Evolutionary conservation across 1,140 invertebrate species (phyloP).

Genomic region (Drosophila mauritiana): DNA sequence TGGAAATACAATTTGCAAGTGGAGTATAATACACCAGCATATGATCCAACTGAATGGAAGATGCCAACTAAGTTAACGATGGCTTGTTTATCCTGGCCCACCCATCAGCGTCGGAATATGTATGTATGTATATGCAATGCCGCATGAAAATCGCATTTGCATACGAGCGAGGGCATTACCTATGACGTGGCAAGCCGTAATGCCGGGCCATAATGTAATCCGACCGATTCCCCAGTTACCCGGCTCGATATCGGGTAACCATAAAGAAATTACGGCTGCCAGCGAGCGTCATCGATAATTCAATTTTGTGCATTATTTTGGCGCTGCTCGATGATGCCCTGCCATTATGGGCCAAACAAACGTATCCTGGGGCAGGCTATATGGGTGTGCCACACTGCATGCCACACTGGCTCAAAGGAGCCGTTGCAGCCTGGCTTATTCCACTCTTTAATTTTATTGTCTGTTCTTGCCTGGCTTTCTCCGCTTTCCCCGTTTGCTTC

Average conservation of each 20-base stretch:
- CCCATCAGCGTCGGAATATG: conserved; percentile 15
- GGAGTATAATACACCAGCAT: background rate
- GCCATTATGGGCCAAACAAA: conserved; percentile 79
- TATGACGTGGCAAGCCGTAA: conserved; percentile 18
- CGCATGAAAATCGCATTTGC: conserved; percentile 73
- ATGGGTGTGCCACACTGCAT: conserved; percentile 1
- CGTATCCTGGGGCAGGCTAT: conserved; percentile 61
- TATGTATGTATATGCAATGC: conserved; percentile 20
- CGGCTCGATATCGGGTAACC: conserved; percentile 55
- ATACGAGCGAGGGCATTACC: conserved; percentile 61
- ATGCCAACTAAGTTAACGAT: conserved; percentile 62
- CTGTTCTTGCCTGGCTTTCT: conserved; percentile 65
- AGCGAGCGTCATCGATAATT: conserved; percentile 72
- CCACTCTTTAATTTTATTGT: conserved; percentile 78
- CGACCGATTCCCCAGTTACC: conserved; percentile 26
- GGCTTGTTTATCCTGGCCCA: conserved; percentile 29
- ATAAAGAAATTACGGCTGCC: conserved; percentile 76
- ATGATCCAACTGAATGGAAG: conserved; percentile 1
- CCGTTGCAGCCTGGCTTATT: conserved; percentile 52
- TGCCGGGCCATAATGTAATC: conserved; percentile 18
- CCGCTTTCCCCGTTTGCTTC: conserved; percentile 15
- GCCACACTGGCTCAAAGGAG: conserved; percentile 32
- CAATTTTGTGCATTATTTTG: conserved; percentile 83
- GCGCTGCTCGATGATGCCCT: conserved; percentile 66
- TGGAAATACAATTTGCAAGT: background rate